Percentiles rank a stretch among this genome's conserved stretches.
Conservation (phyloP, 2,113 vertebrate species). For the Silurus asotus region DNA sequence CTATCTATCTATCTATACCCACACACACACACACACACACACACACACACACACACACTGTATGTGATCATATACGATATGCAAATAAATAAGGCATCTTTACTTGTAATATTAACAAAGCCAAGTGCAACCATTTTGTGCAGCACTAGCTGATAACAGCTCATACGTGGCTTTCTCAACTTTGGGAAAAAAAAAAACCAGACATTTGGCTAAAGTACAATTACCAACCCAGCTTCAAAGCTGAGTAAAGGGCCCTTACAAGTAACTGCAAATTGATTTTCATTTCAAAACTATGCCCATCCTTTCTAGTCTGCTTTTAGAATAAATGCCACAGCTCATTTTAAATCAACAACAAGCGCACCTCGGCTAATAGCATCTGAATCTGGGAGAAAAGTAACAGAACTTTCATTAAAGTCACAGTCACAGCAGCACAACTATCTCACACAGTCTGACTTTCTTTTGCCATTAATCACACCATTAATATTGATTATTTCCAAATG, state of each 20-base stretch:
- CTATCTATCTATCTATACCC: too few relatives aligned
- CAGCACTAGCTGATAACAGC: background rate
- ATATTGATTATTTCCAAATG: conserved; percentile 70
- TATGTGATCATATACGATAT: background rate
- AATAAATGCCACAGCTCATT: background rate
- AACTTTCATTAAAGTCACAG: conserved; percentile 51
- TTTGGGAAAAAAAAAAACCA: background rate
- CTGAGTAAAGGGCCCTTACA: background rate
- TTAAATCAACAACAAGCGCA: conserved; percentile 14
- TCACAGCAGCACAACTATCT: conserved; percentile 46
- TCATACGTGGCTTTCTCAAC: background rate
- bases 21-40: too few relatives aligned
- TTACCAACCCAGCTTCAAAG: conserved; percentile 13
- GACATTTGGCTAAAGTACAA: background rate
- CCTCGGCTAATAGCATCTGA: conserved; percentile 8
- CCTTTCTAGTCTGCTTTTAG: conserved; percentile 25
- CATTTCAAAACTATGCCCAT: conserved; percentile 13
- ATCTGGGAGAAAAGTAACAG: conserved; percentile 35
- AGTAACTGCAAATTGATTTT: conserved; percentile 17
- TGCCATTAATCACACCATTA: conserved; percentile 64
- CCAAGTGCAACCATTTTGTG: background rate
- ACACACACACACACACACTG: too few relatives aligned
- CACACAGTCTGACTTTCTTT: conserved; percentile 43
- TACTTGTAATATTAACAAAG: background rate
- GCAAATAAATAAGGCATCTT: background rate